Evolutionary conservation across 30 jellyfish, hydroid and myxozoan species (phyloP).

Genomic region (Pelagia noctiluca): DNA sequence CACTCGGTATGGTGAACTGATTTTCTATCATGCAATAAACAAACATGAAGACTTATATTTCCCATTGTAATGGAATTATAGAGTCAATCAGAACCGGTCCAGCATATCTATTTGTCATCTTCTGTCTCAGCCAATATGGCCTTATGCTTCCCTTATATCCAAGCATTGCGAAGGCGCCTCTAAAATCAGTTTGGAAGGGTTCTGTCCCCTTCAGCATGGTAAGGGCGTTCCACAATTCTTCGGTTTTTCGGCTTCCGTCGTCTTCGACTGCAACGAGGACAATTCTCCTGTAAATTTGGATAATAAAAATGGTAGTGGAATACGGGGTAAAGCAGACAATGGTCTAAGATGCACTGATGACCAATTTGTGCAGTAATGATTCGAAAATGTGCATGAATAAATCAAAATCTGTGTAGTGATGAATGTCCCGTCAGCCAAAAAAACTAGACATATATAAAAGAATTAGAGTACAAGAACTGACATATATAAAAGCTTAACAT

Average conservation of each 20-base stretch:
- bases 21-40: background rate
- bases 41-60: too few species aligned
- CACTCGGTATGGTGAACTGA: background rate
- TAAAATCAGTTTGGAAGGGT: slow-evolving; percentile 78
- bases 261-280: slow-evolving; percentile 63
- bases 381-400: too few species aligned
- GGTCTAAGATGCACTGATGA: too few species aligned
- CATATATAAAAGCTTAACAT: too few species aligned
- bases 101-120: slow-evolving; percentile 44
- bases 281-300: slow-evolving; percentile 31
- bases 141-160: slow-evolving; percentile 84
- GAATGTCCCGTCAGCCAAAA: too few species aligned
- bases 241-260: slow-evolving; percentile 34
- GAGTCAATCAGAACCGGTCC: slow-evolving; percentile 85
- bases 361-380: too few species aligned
- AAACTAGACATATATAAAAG: too few species aligned
- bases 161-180: slow-evolving; percentile 88
- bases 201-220: slow-evolving; percentile 61
- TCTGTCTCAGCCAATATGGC: slow-evolving; percentile 76
- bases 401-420: too few species aligned
- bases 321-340: too few species aligned
- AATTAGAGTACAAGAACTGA: too few species aligned
- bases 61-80: slow-evolving; percentile 44
- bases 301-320: too few species aligned
- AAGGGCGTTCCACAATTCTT: slow-evolving; percentile 17